Conservation (phyloP, 2,797 vertebrate species). For the Linurgus olivaceus region DNA sequence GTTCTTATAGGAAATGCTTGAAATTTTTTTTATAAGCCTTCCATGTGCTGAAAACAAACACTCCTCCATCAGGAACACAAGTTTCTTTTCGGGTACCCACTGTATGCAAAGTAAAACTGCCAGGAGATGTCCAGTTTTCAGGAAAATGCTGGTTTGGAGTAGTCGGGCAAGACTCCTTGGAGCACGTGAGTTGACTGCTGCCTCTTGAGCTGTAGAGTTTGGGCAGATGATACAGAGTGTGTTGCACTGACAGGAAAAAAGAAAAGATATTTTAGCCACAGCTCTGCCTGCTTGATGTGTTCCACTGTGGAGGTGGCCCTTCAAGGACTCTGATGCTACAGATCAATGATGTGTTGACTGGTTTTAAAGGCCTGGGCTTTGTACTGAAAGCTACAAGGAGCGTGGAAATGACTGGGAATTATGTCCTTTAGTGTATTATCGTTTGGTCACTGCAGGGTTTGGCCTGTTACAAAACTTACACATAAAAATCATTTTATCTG, state of each 20-base stretch:
- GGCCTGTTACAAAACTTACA: not conserved
- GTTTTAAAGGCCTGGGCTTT: not conserved
- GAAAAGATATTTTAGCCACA: not conserved
- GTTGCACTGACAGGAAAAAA: not conserved
- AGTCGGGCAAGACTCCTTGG: not conserved
- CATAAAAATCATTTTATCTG: not conserved
- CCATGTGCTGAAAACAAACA: rapidly evolving
- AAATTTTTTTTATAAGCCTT: not conserved
- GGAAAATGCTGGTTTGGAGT: not conserved
- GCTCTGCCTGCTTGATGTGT: not conserved
- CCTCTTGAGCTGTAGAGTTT: not conserved
- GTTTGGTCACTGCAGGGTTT: not conserved
- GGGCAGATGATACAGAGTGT: not conserved
- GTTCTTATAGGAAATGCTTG: not conserved
- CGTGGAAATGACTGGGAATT: not conserved
- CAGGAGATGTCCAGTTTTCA: not conserved
- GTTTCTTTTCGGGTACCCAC: not conserved
- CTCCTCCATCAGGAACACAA: rapidly evolving
- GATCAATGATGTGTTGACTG: not conserved
- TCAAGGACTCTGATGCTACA: not conserved
- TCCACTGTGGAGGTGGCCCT: not conserved
- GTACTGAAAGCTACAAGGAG: not conserved
- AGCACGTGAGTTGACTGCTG: not conserved
- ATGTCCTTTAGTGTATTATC: not conserved
- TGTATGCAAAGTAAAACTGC: not conserved